Conservation (phyloP, 23 tunicate species). For the Phallusia fumigata region DNA sequence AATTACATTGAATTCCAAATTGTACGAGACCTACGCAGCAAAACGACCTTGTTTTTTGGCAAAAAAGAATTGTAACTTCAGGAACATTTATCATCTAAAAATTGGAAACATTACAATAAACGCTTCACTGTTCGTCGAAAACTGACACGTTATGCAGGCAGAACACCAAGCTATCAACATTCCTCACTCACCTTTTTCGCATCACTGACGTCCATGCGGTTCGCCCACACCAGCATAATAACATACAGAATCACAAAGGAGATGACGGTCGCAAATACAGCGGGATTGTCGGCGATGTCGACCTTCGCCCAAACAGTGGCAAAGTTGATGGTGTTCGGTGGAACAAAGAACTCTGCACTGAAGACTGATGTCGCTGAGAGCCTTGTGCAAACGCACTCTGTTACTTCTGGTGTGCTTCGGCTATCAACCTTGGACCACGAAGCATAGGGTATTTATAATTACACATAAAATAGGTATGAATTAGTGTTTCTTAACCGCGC, state of each 20-base stretch:
- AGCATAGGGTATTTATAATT: too few relatives aligned
- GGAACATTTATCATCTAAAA: too few relatives aligned
- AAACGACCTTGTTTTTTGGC: too few relatives aligned
- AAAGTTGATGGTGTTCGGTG: constrained; percentile 96
- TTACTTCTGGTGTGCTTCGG: constrained; percentile 86
- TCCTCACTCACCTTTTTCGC: constrained; percentile 78
- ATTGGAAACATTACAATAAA: too few relatives aligned
- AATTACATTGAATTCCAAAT: too few relatives aligned
- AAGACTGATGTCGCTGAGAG: constrained; percentile 81
- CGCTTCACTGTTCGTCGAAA: too few relatives aligned
- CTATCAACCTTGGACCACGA: constrained; percentile 56
- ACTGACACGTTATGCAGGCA: too few relatives aligned
- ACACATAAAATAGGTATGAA: too few relatives aligned
- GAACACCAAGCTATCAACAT: too few relatives aligned
- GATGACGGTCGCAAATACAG: constrained; percentile 90
- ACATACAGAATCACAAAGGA: constrained; percentile 49
- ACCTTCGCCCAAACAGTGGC: constrained; percentile 94
- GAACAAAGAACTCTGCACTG: constrained; percentile 98
- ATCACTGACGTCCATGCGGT: constrained; percentile 65
- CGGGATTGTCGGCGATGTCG: constrained; percentile 92
- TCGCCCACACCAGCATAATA: constrained; percentile 71
- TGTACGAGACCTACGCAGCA: too few relatives aligned
- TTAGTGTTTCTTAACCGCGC: too few relatives aligned
- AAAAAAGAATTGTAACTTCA: too few relatives aligned
- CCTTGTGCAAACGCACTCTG: constrained; percentile 86